Percentiles rank a stretch among this genome's conserved stretches.
These are phyloP conservation scores for Prietella phreatophila DNA, from an alignment of 2,113 vertebrate genomes.

Conservation along the genomic window DNA sequence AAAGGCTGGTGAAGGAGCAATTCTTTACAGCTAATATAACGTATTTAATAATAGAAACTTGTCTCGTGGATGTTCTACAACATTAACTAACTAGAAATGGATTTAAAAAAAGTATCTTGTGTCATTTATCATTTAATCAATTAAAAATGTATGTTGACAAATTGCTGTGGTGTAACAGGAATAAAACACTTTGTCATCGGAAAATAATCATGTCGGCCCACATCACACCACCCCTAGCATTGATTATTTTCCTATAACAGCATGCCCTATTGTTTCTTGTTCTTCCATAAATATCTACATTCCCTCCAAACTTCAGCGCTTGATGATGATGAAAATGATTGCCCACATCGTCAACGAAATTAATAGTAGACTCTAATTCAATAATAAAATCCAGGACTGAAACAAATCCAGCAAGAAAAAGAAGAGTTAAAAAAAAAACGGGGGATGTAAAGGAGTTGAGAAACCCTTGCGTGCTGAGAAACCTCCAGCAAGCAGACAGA, in stretches of 20 bases:
- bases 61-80: neutral
- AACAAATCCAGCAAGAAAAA: neutral
- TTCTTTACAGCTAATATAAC: neutral
- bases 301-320: neutral
- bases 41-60: neutral
- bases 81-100: neutral
- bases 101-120: neutral
- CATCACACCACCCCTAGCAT: neutral
- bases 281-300: neutral
- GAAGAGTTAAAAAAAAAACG: neutral
- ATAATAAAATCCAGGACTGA: neutral
- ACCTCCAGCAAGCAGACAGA: slow-evolving; percentile 54
- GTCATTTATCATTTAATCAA: neutral
- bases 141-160: too few relatives aligned
- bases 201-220: neutral
- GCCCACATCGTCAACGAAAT: neutral
- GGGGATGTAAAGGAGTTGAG: neutral
- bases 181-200: neutral
- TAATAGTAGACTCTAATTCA: neutral
- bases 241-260: neutral
- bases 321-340: neutral
- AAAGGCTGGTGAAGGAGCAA: neutral
- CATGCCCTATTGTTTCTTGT: neutral
- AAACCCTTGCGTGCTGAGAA: slow-evolving; percentile 53
- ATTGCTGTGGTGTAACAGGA: neutral